Percentiles rank a stretch among this genome's conserved stretches.
phyloP scores from a whole-genome alignment of 2,888 invertebrate genomes.

The Epicampocera succincta region DNA sequence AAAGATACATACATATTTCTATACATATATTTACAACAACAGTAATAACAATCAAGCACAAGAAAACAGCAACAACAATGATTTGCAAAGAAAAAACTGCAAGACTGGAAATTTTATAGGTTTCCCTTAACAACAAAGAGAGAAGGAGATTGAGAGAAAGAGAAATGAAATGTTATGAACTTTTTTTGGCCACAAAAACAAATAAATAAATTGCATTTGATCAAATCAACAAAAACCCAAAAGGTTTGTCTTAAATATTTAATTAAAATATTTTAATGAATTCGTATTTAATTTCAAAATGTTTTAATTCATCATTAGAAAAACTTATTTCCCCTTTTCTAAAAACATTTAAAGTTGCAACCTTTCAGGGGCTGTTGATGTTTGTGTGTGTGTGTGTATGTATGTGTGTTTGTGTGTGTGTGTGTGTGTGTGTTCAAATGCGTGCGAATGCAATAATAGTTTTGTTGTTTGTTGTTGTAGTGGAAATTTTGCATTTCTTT shows the following conservation, averaged over 20 bases:
- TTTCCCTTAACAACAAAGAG: slow-evolving; percentile 56
- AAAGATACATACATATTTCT: slow-evolving; percentile 29
- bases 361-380: slow-evolving; percentile 4
- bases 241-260: too few relatives aligned
- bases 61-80: slow-evolving; percentile 54
- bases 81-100: slow-evolving; percentile 3
- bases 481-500: slow-evolving; percentile 67
- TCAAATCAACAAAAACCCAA: too few relatives aligned
- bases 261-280: too few relatives aligned
- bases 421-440: neutral
- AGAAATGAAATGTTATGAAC: slow-evolving; percentile 59
- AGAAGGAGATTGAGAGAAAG: slow-evolving; percentile 65
- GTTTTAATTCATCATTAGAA: neutral
- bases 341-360: slow-evolving; percentile 45
- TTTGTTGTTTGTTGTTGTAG: slow-evolving; percentile 24
- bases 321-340: slow-evolving; percentile 39
- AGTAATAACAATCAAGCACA: slow-evolving; percentile 43
- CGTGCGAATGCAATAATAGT: slow-evolving; percentile 38
- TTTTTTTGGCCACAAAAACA: slow-evolving; percentile 33
- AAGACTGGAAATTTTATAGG: slow-evolving; percentile 46
- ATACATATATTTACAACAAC: slow-evolving; percentile 18
- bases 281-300: too few relatives aligned
- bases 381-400: too few relatives aligned
- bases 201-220: slow-evolving; percentile 29
- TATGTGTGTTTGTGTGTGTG: too few relatives aligned